Percentiles rank a stretch among this genome's conserved stretches.
These are phyloP conservation scores for Drosophila anomalipes DNA, from an alignment of 2,888 invertebrate genomes.

Conservation along the genomic window DNA sequence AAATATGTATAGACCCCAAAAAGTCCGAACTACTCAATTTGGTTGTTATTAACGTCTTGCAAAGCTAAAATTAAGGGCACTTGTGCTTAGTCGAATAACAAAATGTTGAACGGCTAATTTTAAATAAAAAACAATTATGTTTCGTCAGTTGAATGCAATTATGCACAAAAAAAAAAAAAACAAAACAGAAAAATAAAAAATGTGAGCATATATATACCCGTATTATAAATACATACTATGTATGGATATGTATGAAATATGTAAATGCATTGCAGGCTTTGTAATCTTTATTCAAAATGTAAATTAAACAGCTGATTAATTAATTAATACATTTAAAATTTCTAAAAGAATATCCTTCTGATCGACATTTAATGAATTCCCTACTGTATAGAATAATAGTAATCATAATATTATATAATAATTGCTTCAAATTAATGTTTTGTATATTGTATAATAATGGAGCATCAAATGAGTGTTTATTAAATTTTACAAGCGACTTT, in stretches of 20 bases:
- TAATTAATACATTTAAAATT: not conserved
- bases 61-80: constrained; percentile 23
- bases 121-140: not conserved
- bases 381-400: constrained; percentile 26
- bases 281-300: constrained; percentile 2
- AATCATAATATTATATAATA: constrained; percentile 9
- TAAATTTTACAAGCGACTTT: constrained; percentile 50
- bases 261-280: constrained; percentile 7
- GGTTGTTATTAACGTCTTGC: constrained; percentile 40
- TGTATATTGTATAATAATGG: constrained; percentile 48
- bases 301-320: constrained; percentile 10
- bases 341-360: constrained; percentile 10
- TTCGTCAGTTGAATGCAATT: constrained; percentile 6
- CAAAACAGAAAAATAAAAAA: not conserved
- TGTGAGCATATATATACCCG: constrained; percentile 5
- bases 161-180: not conserved
- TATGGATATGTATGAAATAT: constrained; percentile 7
- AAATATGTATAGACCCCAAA: constrained; percentile 33
- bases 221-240: constrained; percentile 25
- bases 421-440: constrained; percentile 40
- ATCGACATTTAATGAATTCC: constrained; percentile 19
- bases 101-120: constrained; percentile 1
- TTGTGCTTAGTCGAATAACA: constrained; percentile 21
- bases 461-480: constrained; percentile 39
- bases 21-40: constrained; percentile 39